phyloP scores from a whole-genome alignment of 1,140 invertebrate genomes.

The Laodelphax striatellus region DNA sequence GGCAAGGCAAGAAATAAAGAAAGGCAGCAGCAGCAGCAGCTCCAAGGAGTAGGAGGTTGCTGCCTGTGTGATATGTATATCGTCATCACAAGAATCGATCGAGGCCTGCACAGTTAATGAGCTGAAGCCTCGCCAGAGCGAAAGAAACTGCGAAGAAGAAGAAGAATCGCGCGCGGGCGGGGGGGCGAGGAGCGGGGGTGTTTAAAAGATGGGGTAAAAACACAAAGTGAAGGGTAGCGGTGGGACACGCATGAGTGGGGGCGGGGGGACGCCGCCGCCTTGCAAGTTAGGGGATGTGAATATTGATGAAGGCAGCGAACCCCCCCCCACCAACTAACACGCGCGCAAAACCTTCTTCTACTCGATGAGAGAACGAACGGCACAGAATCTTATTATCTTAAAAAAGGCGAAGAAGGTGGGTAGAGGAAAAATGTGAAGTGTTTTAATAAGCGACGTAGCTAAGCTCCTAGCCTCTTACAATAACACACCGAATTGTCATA shows the following conservation, averaged over 20 bases:
- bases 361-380: constrained; percentile 5
- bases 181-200: constrained; percentile 5
- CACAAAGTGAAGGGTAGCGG: constrained; percentile 19
- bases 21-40: not conserved
- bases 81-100: constrained; percentile 17
- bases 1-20: not conserved
- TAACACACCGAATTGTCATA: constrained; percentile 10
- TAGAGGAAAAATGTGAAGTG: constrained; percentile 20
- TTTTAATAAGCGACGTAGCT: constrained; percentile 19
- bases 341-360: no score
- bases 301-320: constrained; percentile 16
- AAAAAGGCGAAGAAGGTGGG: constrained; percentile 14
- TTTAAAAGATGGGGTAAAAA: constrained; percentile 21
- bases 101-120: constrained; percentile 17
- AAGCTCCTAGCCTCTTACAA: constrained; percentile 13
- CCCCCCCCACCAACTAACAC: not conserved
- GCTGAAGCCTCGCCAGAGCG: constrained; percentile 16
- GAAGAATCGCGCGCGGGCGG: no score
- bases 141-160: constrained; percentile 12
- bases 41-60: not conserved
- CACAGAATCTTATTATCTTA: constrained; percentile 21
- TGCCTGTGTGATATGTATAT: not conserved
- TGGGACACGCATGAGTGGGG: constrained; percentile 17
- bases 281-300: constrained; percentile 14
- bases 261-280: not conserved